Conservation (phyloP, 2,797 vertebrate genomes). For the Momotus momota region DNA sequence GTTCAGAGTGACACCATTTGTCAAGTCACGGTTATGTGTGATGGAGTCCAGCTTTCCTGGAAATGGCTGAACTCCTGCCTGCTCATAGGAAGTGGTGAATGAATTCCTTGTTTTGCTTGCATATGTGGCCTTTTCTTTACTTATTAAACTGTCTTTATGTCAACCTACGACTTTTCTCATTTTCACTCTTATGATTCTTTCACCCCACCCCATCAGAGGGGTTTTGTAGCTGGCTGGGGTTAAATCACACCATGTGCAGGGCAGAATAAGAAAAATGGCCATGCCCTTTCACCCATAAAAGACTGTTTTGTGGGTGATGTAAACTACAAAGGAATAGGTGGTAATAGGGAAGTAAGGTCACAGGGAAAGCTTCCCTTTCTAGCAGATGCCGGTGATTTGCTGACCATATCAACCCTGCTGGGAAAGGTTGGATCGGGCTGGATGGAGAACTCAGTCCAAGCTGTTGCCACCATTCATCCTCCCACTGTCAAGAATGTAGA, state of each 20-base stretch:
- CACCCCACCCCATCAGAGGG: neutral
- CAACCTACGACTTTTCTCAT: neutral
- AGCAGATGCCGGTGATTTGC: neutral
- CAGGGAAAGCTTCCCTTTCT: neutral
- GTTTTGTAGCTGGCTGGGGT: neutral
- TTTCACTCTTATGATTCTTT: neutral
- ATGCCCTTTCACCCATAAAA: neutral
- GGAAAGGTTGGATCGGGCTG: neutral
- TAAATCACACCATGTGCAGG: neutral
- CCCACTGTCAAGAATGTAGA: rapidly evolving
- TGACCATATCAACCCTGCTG: neutral
- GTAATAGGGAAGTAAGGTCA: neutral
- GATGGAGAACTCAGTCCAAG: neutral
- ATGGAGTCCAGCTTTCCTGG: neutral
- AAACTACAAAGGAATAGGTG: neutral
- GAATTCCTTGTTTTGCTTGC: neutral
- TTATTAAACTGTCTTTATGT: neutral
- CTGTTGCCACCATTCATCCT: neutral
- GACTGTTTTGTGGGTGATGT: neutral
- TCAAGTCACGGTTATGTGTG: neutral
- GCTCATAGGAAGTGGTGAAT: neutral
- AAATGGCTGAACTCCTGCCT: neutral
- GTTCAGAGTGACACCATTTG: neutral
- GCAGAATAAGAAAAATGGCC: neutral
- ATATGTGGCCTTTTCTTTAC: neutral